Evolutionary conservation across 2,888 invertebrate genomes (phyloP), one percentile per base, ranked within the genome.

Genomic region (Lacanobia wlatinum): DNA sequence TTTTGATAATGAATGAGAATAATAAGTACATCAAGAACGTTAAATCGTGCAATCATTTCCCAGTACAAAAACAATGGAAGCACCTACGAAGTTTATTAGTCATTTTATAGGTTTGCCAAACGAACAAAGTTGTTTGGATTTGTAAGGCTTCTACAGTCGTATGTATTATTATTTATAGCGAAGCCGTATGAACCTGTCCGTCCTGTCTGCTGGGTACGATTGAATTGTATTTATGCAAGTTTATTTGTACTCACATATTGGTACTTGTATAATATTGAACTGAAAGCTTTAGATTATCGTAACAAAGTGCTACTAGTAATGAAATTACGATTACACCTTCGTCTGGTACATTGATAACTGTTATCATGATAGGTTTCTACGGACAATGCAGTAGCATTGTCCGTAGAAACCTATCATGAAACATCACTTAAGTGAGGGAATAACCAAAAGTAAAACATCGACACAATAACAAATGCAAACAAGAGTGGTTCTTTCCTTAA

Each of bases 81-180:
- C 21, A 43, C n/a, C 10, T 2, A 59, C 16, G n/a, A 38, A 68
- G 16, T 48, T 62, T 62, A 66, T 70, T 63, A 56, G 59, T 67
- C 21, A 56, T 73, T 82, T 83, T 73, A 68, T 78, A 82, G 74
- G 58, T 70, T 66, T 75, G 28, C 66, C 72, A 76, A 83, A 86
- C 73, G 65, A 80, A 85, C 76, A 63, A 78, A 80, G 60, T 64
- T 70, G 74, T 80, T 73, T 46, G 73, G 40, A 70, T 70, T 82
- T 73, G 34, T 86, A 83, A 73, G 87, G 85, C 73, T 86, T 86
- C 85, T 66, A 71, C 60, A 85, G 78, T 78, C 71, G 72, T 75
- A 73, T 73, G 74, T 78, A 71, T 78, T 78, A 83, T 85, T 80
- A 73, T 85, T 85, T 80, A 79, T 79, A 75, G 68, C 61, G 86